Evolutionary conservation across 1,140 invertebrate species (phyloP), one percentile per base, ranked within the genome.

Genomic region (Cyclina sinensis): DNA sequence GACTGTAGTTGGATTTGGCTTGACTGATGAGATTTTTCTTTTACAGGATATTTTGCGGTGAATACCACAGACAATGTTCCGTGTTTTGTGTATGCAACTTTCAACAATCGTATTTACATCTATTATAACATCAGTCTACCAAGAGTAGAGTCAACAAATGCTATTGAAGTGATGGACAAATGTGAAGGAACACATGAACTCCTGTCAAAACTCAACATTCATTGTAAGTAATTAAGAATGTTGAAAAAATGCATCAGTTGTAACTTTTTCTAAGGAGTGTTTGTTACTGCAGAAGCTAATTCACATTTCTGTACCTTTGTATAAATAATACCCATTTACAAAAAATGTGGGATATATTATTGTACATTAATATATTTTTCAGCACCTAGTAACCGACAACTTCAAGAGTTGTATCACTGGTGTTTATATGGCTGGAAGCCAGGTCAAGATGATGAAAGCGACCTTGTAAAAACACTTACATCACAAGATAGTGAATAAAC

Each of bases 21-120:
- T n/a, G n/a, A n/a, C n/a, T n/a, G n/a, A n/a, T n/a, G n/a, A n/a
- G n/a, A n/a, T n/a, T n/a, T n/a, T n/a, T n/a, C n/a, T n/a, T n/a
- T n/a, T n/a, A n/a, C 91, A 94, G 94, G 95, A 14, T 95, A 96
- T 86, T 97, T 97, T 92, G 96, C 96, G 84, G 92, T 97, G 1
- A 94, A 92, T 24, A 93, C 95, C 7, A 96, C 95, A 35, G 92
- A 94, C 4, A 95, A 96, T 32, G 96, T 96, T 1, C 97, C 97
- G 24, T 97, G 96, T 90, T 96, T 98, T 81, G 96, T 97, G 18
- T 98, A 97, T 94, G 97, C 96, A 43, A 97, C 97, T 0, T 97
- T 97, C 91, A 96, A 96, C 89, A 97, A 97, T 89, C 97, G 96
- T 91, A 97, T 98, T 18, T 95, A 94, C 87, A 92, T 96, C 7